These are phyloP conservation scores for Noctua janthe DNA, from an alignment of 2,888 invertebrate genomes.

Conservation along the genomic window DNA sequence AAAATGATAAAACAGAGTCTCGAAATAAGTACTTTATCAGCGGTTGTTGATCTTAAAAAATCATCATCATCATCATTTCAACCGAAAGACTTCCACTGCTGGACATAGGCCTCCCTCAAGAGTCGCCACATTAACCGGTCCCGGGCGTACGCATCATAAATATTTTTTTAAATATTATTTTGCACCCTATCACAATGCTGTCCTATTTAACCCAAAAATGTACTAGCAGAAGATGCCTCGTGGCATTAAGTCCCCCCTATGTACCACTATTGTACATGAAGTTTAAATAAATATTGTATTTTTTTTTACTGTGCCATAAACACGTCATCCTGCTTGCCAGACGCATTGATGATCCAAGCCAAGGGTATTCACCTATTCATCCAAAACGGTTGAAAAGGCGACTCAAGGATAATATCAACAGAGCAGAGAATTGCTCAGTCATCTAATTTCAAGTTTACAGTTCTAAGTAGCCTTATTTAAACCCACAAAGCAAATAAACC, in stretches of 20 bases:
- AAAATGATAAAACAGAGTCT: neutral
- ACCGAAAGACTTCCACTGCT: no score
- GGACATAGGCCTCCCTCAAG: no score
- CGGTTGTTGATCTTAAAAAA: no score
- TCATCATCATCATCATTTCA: no score
- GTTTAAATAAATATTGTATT: neutral
- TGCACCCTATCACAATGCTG: no score
- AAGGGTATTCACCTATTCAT: neutral
- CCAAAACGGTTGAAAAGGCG: neutral
- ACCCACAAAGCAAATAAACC: conserved; percentile 40
- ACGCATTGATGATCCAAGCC: neutral
- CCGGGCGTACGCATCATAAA: no score
- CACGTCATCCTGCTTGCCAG: neutral
- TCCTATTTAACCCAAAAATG: no score
- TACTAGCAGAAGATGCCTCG: no score
- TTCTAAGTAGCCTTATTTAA: conserved; percentile 31
- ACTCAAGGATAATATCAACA: neutral
- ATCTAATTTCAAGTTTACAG: conserved; percentile 29
- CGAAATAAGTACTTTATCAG: neutral
- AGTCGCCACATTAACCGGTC: no score
- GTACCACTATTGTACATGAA: no score
- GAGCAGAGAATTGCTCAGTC: conserved; percentile 29
- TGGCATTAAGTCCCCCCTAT: no score
- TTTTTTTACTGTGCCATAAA: neutral
- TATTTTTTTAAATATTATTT: no score